phyloP scores from a whole-genome alignment of 2,888 invertebrate species.

The Noctuana brunneofusca region DNA sequence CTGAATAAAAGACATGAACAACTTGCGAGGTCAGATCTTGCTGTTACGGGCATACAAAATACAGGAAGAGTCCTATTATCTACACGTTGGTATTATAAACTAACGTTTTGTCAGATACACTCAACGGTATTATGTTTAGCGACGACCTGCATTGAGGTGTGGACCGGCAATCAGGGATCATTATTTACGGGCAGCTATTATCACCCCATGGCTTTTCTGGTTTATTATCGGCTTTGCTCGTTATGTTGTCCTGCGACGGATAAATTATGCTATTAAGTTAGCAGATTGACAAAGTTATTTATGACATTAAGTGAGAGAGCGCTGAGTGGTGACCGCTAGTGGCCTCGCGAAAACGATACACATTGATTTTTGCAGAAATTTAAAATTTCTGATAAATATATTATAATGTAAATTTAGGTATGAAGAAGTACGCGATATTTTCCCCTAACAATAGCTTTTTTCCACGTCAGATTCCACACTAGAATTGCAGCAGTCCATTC shows the following conservation, averaged over 20 bases:
- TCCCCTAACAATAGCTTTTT: too few relatives aligned
- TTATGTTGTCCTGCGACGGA: conserved; percentile 80
- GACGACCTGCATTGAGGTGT: conserved; percentile 65
- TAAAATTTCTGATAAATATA: neutral
- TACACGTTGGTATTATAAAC: conserved; percentile 39
- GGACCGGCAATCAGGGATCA: conserved; percentile 79
- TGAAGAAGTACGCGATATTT: too few relatives aligned
- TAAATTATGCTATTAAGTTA: conserved; percentile 83
- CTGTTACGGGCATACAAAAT: conserved; percentile 42
- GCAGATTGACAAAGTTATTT: conserved; percentile 83
- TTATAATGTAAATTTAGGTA: too few relatives aligned
- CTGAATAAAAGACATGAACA: conserved; percentile 56
- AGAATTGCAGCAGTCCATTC: too few relatives aligned
- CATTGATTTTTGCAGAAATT: neutral
- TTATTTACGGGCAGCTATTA: conserved; percentile 82
- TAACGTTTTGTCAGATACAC: conserved; percentile 41
- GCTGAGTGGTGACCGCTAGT: conserved; percentile 63
- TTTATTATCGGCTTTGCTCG: conserved; percentile 81
- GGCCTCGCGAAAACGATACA: neutral
- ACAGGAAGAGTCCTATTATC: conserved; percentile 50
- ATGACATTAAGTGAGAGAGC: conserved; percentile 75
- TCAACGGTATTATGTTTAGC: conserved; percentile 48
- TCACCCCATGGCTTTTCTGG: conserved; percentile 82
- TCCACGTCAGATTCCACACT: too few relatives aligned
- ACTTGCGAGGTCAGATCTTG: conserved; percentile 59